Conservation (phyloP, 2,113 vertebrate genomes). For the Salvator merianae region DNA sequence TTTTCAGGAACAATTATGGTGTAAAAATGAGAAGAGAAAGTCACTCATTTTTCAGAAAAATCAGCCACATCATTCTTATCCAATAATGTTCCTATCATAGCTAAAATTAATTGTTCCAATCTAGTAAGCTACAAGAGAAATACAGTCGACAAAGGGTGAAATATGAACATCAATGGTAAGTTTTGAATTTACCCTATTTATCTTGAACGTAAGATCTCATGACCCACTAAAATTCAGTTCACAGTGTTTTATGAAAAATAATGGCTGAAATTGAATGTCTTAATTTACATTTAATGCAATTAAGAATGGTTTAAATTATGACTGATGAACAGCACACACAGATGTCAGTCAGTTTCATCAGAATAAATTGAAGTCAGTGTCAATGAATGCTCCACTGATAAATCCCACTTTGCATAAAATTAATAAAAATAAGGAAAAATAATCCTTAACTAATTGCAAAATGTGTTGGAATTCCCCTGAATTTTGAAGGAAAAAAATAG, state of each 20-base stretch:
- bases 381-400: constrained; percentile 85
- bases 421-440: constrained; percentile 92
- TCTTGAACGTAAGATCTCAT: constrained; percentile 86
- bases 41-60: constrained; percentile 70
- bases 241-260: constrained; percentile 98
- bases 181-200: constrained; percentile 82
- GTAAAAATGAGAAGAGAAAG: constrained; percentile 76
- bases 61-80: constrained; percentile 72
- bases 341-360: constrained; percentile 95
- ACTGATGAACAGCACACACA: constrained; percentile 94
- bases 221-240: constrained; percentile 97
- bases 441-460: constrained; percentile 86
- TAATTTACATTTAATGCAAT: constrained; percentile 99
- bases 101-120: constrained; percentile 82
- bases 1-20: constrained; percentile 65
- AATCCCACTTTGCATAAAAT: constrained; percentile 87
- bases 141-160: constrained; percentile 80
- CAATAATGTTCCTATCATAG: constrained; percentile 74
- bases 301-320: constrained; percentile 98
- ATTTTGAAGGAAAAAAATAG: constrained; percentile 61
- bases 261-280: constrained; percentile 98
- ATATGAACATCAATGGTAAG: constrained; percentile 82
- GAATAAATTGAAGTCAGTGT: constrained; percentile 85
- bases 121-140: constrained; percentile 78
- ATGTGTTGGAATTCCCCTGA: constrained; percentile 83